These are phyloP conservation scores for human DNA, from an alignment of 2,113 vertebrate genomes.

Conservation along the genomic window GRCh38 chr6:68431001-68431500, in stretches of 20 bases:
- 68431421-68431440: not conserved
- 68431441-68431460: not conserved
- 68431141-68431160: not conserved
- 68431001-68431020: not conserved
- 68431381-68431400: not conserved
- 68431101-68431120: slow-evolving; percentile 6
- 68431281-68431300: not conserved
- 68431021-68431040: not conserved
- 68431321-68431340: not conserved
- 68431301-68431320: not conserved
- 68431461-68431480: not conserved
- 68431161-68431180: not conserved
- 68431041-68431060: not conserved
- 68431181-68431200: not conserved
- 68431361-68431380: not conserved
- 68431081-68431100: not conserved
- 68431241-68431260: not conserved
- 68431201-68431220: not conserved
- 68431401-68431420: not conserved
- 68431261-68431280: too few species aligned
- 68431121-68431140: not conserved
- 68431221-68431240: not conserved
- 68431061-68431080: not conserved
- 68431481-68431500: not conserved
- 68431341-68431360: not conserved